phyloP scores from a whole-genome alignment of 2,113 vertebrate genomes.

The Pogona vitticeps region DNA sequence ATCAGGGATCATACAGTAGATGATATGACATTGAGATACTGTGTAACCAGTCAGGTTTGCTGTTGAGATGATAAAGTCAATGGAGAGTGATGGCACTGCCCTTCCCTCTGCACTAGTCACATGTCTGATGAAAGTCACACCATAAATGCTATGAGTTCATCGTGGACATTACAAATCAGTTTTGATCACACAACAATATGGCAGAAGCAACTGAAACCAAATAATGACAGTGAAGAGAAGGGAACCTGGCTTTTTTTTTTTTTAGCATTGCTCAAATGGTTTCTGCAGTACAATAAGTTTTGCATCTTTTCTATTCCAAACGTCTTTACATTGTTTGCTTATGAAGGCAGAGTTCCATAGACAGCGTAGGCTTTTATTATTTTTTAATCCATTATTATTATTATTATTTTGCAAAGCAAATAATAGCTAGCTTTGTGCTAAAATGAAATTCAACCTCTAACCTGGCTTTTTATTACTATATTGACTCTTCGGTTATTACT shows the following conservation, averaged over 20 bases:
- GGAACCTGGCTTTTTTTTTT: neutral
- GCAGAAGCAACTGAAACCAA: neutral
- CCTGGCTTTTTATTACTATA: neutral
- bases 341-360: accelerated
- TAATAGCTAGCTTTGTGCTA: neutral
- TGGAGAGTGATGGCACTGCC: neutral
- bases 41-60: neutral
- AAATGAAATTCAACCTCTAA: neutral
- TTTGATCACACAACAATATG: neutral
- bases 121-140: too few species aligned
- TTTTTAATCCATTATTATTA: too few species aligned
- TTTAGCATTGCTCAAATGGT: neutral
- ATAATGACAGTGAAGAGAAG: neutral
- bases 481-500: neutral
- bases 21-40: neutral
- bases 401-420: accelerated
- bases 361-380: accelerated
- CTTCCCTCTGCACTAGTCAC: too few species aligned
- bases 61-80: neutral
- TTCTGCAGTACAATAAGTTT: neutral
- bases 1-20: neutral
- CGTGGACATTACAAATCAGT: neutral
- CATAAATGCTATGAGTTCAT: too few species aligned
- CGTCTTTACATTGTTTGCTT: accelerated
- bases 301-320: neutral